phyloP scores from a whole-genome alignment of 2,113 vertebrate species.

The Oreochromis niloticus region DNA sequence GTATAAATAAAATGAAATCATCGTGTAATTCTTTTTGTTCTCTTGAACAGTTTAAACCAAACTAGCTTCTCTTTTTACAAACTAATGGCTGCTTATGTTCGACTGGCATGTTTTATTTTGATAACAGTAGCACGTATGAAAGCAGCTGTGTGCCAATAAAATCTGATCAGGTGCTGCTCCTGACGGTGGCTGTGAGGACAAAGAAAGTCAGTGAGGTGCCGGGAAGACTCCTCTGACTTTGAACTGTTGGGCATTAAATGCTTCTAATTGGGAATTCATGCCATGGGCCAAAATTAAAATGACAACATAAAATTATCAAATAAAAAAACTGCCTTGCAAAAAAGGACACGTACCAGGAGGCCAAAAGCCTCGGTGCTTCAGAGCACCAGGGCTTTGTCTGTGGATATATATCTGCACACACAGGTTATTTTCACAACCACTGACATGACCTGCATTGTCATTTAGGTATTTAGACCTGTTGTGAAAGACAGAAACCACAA shows the following conservation, averaged over 20 bases:
- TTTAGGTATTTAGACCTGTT: slow-evolving; percentile 17
- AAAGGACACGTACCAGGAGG: not conserved
- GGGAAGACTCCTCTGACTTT: not conserved
- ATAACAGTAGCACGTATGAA: not conserved
- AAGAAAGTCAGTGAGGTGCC: not conserved
- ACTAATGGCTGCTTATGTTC: not conserved
- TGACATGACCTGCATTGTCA: slow-evolving; percentile 11
- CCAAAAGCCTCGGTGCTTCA: not conserved
- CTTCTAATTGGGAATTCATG: not conserved
- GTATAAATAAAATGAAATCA: not conserved
- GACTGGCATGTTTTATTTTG: not conserved
- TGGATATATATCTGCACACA: not conserved
- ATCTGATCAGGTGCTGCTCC: not conserved
- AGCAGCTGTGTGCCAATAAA: not conserved
- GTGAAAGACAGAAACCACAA: slow-evolving; percentile 11
- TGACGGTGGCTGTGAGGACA: not conserved
- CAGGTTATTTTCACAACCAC: not conserved
- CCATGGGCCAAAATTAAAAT: not conserved
- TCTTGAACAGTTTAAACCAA: not conserved
- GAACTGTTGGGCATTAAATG: not conserved
- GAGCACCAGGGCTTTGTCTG: not conserved
- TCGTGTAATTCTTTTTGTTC: not conserved
- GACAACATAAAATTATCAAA: not conserved
- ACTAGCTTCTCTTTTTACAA: not conserved
- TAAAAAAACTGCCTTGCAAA: not conserved